Conservation (phyloP, 2,888 invertebrate genomes). For the Lithophane socia region DNA sequence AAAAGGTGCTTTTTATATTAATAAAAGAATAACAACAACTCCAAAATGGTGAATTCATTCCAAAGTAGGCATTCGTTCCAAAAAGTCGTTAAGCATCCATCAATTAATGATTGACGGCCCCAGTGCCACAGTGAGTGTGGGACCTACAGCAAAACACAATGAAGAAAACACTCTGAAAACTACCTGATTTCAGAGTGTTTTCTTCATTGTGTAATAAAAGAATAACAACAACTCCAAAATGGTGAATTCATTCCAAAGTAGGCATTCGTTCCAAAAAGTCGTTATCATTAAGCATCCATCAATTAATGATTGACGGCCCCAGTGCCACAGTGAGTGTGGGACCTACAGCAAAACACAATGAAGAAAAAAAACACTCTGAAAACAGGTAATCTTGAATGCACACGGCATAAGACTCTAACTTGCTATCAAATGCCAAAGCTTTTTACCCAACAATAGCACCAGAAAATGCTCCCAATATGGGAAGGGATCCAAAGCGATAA, state of each 20-base stretch:
- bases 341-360: neutral
- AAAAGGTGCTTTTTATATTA: neutral
- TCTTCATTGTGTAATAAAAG: too few relatives aligned
- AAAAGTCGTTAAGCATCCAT: neutral
- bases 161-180: neutral
- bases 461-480: slow-evolving; percentile 49
- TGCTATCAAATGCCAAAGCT: slow-evolving; percentile 37
- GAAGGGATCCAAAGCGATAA: slow-evolving; percentile 31
- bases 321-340: too few relatives aligned
- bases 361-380: neutral
- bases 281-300: neutral
- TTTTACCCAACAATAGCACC: slow-evolving; percentile 25
- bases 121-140: too few relatives aligned
- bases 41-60: neutral
- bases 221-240: too few relatives aligned
- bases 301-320: neutral
- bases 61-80: neutral
- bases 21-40: neutral
- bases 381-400: slow-evolving; percentile 28
- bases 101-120: neutral
- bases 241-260: too few relatives aligned
- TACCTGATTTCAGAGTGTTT: too few relatives aligned
- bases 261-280: neutral
- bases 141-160: neutral
- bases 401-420: slow-evolving; percentile 22